Base-by-base conservation (phyloP, 2,797 vertebrate species). In the Thaleichthys pacificus region DNA sequence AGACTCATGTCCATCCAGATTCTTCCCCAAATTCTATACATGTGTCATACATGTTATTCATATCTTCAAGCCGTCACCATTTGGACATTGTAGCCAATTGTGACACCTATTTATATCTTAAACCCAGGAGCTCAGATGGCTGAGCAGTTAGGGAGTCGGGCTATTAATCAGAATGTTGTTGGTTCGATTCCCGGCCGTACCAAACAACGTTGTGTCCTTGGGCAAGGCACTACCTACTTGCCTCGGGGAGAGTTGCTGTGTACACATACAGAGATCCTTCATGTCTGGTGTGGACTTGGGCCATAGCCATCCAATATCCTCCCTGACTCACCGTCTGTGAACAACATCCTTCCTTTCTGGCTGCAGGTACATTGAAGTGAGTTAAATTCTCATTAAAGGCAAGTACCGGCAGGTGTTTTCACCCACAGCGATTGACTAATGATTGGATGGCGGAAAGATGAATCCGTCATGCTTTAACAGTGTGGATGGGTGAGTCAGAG, bases 371-470 rank as follows among this genome's bases (percentile, higher is more conserved):
- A 82, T 71, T 71, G 80, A 82, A 86, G 85, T 84, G 81, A 83
- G 87, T 91, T 93, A 89, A 85, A 88, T 78, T 87, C 84, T 87
- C 85, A 88, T 89, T 88, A 87, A 72, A 77, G 76, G 80, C 79
- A 68, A 78, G 75, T 12, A 14, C 77, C 80, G 82, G 85, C 4
- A 30, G 82, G 82, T 86, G 86, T 68, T 71, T 86, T 88, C 83
- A 82, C 79, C 86, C 77, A 56, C 68, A 72, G 85, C 71, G 80
- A 71, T 71, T 80, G 87, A 87, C 86, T 88, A 87, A 92, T 89
- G 84, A 86, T 69, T 71, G 80, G 80, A 75, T 26, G 71, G 60
- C 74, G 35, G 77, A 71, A 78, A 56, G 77, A 72, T 76, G 77
- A 79, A 88, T 89, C 84, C 21, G 87, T 89, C 86, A 86, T 75